Conservation (phyloP, 2,888 invertebrate species). For the Parasteatoda lunata region DNA sequence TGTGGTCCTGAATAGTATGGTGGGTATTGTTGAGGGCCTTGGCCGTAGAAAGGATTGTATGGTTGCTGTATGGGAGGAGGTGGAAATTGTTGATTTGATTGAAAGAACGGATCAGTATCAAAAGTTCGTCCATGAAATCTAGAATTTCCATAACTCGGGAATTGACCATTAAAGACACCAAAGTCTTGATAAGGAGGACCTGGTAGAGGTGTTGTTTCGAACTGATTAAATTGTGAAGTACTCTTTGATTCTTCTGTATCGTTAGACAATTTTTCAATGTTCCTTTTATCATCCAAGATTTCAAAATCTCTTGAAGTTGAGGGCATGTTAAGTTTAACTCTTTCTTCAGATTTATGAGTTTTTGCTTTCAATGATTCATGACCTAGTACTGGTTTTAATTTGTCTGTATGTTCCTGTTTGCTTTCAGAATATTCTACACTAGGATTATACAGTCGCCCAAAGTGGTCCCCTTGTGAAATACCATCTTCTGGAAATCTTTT, state of each 20-base stretch:
- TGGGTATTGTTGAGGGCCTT: constrained; percentile 11
- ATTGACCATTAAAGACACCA: neutral
- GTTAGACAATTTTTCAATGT: neutral
- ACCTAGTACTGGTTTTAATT: too few species aligned
- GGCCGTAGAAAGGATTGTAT: constrained; percentile 16
- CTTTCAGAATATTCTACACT: too few species aligned
- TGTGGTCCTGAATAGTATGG: neutral
- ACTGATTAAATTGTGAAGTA: neutral
- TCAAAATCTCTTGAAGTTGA: neutral
- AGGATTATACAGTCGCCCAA: too few species aligned
- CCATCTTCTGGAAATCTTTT: too few species aligned
- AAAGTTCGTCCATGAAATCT: neutral
- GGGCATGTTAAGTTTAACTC: too few species aligned
- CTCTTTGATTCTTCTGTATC: neutral
- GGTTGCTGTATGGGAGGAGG: constrained; percentile 12
- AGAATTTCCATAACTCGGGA: neutral
- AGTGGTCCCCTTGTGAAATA: too few species aligned
- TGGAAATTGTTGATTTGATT: neutral
- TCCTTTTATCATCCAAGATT: neutral
- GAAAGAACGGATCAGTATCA: constrained; percentile 31
- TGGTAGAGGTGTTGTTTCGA: neutral
- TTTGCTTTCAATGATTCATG: too few species aligned
- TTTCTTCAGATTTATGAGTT: too few species aligned
- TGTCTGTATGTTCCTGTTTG: too few species aligned
- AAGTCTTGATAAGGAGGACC: neutral